A percentile compares a stretch with the other conserved stretches of the same genome.
Evolutionary conservation across 2,113 vertebrate species (phyloP).

Genomic region (Carassius gibelio): DNA sequence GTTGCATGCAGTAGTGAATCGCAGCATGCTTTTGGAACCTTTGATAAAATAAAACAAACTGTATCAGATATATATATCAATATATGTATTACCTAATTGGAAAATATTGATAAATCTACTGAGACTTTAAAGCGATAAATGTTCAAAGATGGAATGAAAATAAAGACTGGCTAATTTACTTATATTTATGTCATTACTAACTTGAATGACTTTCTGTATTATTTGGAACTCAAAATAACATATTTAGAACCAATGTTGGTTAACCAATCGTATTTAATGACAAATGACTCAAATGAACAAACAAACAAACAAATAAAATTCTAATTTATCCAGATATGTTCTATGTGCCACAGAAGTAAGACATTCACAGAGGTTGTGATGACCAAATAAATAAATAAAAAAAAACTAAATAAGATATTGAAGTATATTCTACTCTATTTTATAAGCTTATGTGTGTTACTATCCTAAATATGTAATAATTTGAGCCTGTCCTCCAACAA

Average conservation of each 20-base stretch:
- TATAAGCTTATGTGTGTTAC: neutral
- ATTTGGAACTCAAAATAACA: neutral
- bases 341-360: neutral
- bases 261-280: neutral
- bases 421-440: neutral
- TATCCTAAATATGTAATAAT: neutral
- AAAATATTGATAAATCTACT: neutral
- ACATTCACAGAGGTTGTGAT: neutral
- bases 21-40: neutral
- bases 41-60: neutral
- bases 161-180: neutral
- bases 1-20: neutral
- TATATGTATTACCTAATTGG: too few relatives aligned
- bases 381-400: neutral
- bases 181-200: too few relatives aligned
- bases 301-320: neutral
- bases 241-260: neutral
- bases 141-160: neutral
- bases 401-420: neutral
- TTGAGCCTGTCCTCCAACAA: too few relatives aligned
- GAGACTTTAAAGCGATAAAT: neutral
- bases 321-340: neutral
- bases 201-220: too few relatives aligned
- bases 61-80: neutral
- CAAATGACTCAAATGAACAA: neutral